Conservation (phyloP, 2,113 vertebrate species). For the Scolopax mira region DNA sequence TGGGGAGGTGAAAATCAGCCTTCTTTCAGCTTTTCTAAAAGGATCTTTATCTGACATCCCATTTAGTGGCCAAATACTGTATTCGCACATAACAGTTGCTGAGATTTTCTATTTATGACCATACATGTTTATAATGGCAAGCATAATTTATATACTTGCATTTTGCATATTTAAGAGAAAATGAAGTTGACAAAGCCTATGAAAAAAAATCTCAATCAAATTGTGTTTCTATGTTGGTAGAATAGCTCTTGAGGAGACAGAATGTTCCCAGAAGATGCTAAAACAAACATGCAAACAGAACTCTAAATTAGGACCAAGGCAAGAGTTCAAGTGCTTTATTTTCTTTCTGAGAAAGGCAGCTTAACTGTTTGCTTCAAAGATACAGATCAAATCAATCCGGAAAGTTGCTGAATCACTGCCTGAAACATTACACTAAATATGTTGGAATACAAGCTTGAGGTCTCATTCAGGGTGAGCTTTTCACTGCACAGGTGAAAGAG, state of each 20-base stretch:
- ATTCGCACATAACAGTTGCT: neutral
- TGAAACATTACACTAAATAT: slow-evolving; percentile 10
- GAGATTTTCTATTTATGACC: slow-evolving; percentile 7
- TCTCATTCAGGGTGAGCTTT: neutral
- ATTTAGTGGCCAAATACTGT: neutral
- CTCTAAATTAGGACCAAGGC: slow-evolving; percentile 58
- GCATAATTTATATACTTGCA: neutral
- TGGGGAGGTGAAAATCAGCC: neutral
- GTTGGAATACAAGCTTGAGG: neutral
- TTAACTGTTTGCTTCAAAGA: slow-evolving; percentile 52
- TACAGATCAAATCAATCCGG: slow-evolving; percentile 41
- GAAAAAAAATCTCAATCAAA: neutral
- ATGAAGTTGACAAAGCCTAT: neutral
- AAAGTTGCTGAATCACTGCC: slow-evolving; percentile 20
- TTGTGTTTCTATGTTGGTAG: slow-evolving; percentile 36
- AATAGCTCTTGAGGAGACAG: slow-evolving; percentile 57
- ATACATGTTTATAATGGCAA: neutral
- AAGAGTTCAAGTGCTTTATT: slow-evolving; percentile 62
- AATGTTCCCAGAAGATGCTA: slow-evolving; percentile 68
- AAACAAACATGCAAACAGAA: slow-evolving; percentile 58
- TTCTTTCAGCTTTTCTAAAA: neutral
- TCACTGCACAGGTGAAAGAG: neutral
- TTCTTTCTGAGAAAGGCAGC: slow-evolving; percentile 42
- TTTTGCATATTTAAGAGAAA: slow-evolving; percentile 21
- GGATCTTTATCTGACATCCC: neutral